Evolutionary conservation across 2,797 vertebrate species (phyloP).

Genomic region (Tragopan temminckii): DNA sequence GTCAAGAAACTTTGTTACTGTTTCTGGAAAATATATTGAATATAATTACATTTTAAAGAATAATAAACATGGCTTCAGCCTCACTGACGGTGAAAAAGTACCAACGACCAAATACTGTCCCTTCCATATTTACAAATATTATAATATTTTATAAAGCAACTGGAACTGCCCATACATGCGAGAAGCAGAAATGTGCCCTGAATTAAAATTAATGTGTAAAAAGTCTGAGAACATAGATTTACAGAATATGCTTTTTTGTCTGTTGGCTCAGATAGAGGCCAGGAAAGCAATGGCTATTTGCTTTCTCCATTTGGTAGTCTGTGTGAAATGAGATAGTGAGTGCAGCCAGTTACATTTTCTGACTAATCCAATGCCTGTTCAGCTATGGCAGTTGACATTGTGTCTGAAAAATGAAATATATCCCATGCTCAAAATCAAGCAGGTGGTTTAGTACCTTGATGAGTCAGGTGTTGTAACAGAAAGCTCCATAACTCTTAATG

Average conservation of each 20-base stretch:
- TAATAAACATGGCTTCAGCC: not conserved
- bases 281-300: not conserved
- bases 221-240: not conserved
- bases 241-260: not conserved
- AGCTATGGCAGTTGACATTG: not conserved
- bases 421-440: not conserved
- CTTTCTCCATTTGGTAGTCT: constrained; percentile 11
- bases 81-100: not conserved
- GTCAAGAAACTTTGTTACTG: not conserved
- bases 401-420: constrained; percentile 20
- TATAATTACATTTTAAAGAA: not conserved
- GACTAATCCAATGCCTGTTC: constrained; percentile 14
- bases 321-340: constrained; percentile 10
- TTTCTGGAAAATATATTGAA: not conserved
- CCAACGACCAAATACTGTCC: not conserved
- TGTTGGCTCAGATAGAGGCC: not conserved
- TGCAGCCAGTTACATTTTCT: constrained; percentile 32
- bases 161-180: not conserved
- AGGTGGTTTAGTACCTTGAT: constrained; percentile 44
- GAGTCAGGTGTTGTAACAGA: constrained; percentile 48
- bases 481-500: constrained; percentile 36
- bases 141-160: not conserved
- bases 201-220: not conserved
- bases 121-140: not conserved
- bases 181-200: not conserved